Base-by-base conservation (phyloP, 2,888 invertebrate genomes). In the Caenorhabditis sinica region DNA sequence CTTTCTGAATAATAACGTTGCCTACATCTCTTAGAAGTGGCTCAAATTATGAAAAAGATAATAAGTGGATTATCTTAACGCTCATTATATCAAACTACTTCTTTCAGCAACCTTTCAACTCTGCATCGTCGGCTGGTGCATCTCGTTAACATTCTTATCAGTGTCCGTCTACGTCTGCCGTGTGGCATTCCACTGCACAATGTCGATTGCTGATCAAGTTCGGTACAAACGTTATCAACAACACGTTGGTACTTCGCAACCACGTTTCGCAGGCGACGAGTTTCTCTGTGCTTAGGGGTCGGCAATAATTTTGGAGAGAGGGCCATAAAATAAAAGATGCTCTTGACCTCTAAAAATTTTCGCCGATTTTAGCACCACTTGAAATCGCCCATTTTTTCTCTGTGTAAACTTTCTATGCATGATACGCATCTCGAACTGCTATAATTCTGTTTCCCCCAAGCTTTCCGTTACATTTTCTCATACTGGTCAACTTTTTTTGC, bases 91-190 rank as follows among this genome's bases (percentile, higher is more conserved):
- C 15, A 1, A 5, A n/a, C n/a, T 49, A 28, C 11, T 20, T 17
- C 63, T 81, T 84, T 13, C 73, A 85, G 85, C 81, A 5, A 75
- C 81, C 2, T 23, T 60, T n/a, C 85, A 85, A 81, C 40, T 85
- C 17, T 85, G 81, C 40, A 23, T 73, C 4, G 20, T 81, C 28
- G 75, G 76, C 1, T 56, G 73, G 25, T 43, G 61, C 20, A 9
- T 77, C 20, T 73, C 61, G 4, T n/a, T 81, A 20, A 5, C 63
- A 43, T 11, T 77, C 11, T 56, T 85, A 20, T 36, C 76, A 4
- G 40, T 73, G n/a, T 77, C 76, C 2, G 53, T 85, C n/a, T 81
- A 76, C 43, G 77, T 81, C 17, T 85, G 85, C 40, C 72, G 72
- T 15, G 51, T 81, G n/a, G 66, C 85, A 17, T 81, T 85, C 63